Percentiles rank a stretch among this genome's conserved stretches.
phyloP scores from a whole-genome alignment of 2,888 invertebrate genomes.

The Crocallis elinguaria region DNA sequence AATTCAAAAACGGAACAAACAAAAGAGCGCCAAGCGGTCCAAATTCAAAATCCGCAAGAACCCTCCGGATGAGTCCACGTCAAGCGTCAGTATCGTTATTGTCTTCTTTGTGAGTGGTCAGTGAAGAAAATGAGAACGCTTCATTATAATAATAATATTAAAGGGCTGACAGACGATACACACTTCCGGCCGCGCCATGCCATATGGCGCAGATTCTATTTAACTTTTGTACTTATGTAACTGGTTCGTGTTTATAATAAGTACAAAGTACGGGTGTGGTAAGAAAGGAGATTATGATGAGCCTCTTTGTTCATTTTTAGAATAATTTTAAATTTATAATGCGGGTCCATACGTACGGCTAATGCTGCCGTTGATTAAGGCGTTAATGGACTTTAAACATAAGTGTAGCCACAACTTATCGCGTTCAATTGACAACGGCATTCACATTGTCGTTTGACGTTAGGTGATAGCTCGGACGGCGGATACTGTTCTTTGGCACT shows the following conservation, averaged over 20 bases:
- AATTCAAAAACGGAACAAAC: slow-evolving; percentile 6
- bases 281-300: slow-evolving; percentile 27
- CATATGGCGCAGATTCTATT: slow-evolving; percentile 63
- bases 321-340: not conserved
- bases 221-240: slow-evolving; percentile 46
- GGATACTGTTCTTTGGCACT: too few relatives aligned
- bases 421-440: too few relatives aligned
- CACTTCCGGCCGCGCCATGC: slow-evolving; percentile 73
- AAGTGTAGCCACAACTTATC: too few relatives aligned
- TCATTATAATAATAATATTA: slow-evolving; percentile 80
- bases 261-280: slow-evolving; percentile 44
- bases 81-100: slow-evolving; percentile 68
- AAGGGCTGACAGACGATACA: slow-evolving; percentile 80
- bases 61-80: slow-evolving; percentile 73
- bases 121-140: slow-evolving; percentile 77
- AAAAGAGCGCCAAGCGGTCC: slow-evolving; percentile 31
- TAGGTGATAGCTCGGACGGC: too few relatives aligned
- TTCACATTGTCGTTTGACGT: too few relatives aligned
- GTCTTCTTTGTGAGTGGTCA: slow-evolving; percentile 81
- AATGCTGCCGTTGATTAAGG: too few relatives aligned
- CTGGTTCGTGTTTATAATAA: slow-evolving; percentile 52
- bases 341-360: too few relatives aligned
- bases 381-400: too few relatives aligned
- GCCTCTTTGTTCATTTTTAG: slow-evolving; percentile 28
- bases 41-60: slow-evolving; percentile 54